Conservation (phyloP, 2,888 invertebrate genomes). For the Lasius platythorax region DNA sequence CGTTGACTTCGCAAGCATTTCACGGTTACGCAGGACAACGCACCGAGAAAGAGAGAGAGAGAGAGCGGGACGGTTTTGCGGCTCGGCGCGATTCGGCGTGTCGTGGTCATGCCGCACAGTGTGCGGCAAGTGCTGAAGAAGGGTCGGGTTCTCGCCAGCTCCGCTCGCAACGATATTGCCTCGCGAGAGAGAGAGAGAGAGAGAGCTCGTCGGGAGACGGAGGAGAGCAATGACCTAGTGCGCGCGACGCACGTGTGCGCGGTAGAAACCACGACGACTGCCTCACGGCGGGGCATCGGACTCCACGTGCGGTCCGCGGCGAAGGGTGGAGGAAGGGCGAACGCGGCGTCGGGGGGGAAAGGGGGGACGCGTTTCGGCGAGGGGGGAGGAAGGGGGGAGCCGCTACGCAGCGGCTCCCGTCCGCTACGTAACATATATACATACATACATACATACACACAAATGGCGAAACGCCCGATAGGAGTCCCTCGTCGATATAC, state of each 20-base stretch:
- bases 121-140: conserved; percentile 27
- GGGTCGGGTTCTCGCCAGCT: conserved; percentile 9
- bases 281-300: conserved; percentile 81
- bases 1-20: conserved; percentile 26
- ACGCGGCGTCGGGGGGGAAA: background rate
- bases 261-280: conserved; percentile 80
- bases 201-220: conserved; percentile 24
- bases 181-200: conserved; percentile 64
- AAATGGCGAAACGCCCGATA: conserved; percentile 40
- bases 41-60: too few species aligned
- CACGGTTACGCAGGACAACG: conserved; percentile 43
- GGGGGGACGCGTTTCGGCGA: background rate
- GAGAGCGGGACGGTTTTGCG: background rate
- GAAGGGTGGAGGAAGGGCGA: conserved; percentile 35
- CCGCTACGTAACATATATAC: background rate
- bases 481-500: conserved; percentile 57
- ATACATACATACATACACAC: conserved; percentile 17
- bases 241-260: conserved; percentile 82
- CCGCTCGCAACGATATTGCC: conserved; percentile 76
- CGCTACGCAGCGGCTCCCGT: conserved; percentile 4
- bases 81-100: conserved; percentile 32
- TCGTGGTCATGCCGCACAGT: conserved; percentile 48
- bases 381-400: conserved; percentile 7
- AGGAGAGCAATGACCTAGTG: conserved; percentile 84
- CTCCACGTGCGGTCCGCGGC: conserved; percentile 75